Evolutionary conservation across 1,140 invertebrate species (phyloP), one percentile per base, ranked within the genome.

Genomic region (Lineus longissimus): DNA sequence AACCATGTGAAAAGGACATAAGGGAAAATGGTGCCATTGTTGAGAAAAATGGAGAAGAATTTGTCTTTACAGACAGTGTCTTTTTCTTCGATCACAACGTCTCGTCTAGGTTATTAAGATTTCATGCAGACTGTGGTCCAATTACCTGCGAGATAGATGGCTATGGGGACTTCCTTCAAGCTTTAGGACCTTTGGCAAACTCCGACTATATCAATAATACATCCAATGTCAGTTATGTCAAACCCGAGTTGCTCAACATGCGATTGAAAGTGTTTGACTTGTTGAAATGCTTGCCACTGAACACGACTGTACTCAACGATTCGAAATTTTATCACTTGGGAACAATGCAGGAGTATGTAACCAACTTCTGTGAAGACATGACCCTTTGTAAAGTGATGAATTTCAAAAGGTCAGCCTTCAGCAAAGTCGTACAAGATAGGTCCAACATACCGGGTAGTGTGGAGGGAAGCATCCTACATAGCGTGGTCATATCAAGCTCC

Each of bases 271-370:
- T 83, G 19, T 83, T 74, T 67, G 36, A 73, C 51, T 47, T 74
- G 25, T 67, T 84, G 17, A 63, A 74, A 31, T 69, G 67, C 0
- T 73, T 72, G 22, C 61, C 72, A 15, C 60, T 84, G 41, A 74
- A 74, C 55, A 59, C 84, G 17, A 51, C 84, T 6, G 64, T 80
- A 1, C 66, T 85, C 54, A 79, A 81, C 60, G 60, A 75, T 13
- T 84, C 84, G 2, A 74, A 76, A 29, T 85, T 84, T 69, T 77
- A 83, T 61, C 84, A 85, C 68, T 77, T 84, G 45, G 84, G 84
- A 22, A 84, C 83, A 4, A 80, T 81, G 58, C 67, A 72, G 17
- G 84, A 85, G 70, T 82, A 83, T 59, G 62, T 84, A 27, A 62
- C 81, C 22, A 75, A 80, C 64, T 75, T 80, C 29, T 79, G 76